Evolutionary conservation across 2,113 vertebrate species (phyloP).

Genomic region (Gallinago paraguaiae): DNA sequence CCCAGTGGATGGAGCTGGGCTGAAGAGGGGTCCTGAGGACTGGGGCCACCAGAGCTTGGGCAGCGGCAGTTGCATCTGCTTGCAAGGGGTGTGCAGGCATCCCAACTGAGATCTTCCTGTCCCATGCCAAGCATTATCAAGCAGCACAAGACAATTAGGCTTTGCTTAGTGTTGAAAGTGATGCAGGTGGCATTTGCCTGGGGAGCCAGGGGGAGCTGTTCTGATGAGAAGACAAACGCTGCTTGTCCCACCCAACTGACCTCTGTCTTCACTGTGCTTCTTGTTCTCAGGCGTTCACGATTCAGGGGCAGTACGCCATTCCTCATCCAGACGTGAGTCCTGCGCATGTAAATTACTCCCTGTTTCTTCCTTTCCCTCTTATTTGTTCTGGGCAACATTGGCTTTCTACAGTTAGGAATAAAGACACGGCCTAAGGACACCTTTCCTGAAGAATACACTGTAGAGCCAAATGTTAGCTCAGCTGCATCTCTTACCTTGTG

Average conservation of each 20-base stretch:
- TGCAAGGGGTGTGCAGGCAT: accelerated
- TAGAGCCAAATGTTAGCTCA: neutral
- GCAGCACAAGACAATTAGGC: constrained; percentile 48
- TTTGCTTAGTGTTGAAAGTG: neutral
- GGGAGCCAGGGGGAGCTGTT: neutral
- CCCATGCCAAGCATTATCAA: neutral
- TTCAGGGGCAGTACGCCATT: constrained; percentile 91
- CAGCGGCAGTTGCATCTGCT: accelerated
- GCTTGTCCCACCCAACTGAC: neutral
- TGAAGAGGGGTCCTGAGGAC: neutral
- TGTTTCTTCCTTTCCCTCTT: constrained; percentile 45
- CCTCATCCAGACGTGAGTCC: constrained; percentile 94
- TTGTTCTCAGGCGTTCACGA: constrained; percentile 85
- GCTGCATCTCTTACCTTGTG: neutral
- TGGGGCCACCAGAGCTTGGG: accelerated
- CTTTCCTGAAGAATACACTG: neutral
- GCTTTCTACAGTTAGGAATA: constrained; percentile 60
- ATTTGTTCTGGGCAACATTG: constrained; percentile 74
- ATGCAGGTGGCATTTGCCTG: neutral
- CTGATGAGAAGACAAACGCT: neutral
- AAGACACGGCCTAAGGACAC: neutral
- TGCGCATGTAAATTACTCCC: constrained; percentile 65
- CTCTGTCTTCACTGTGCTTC: constrained; percentile 40
- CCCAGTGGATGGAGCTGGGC: accelerated
- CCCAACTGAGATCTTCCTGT: neutral